phyloP scores from a whole-genome alignment of 1,140 invertebrate species.

The Venustaconcha ellipsiformis region DNA sequence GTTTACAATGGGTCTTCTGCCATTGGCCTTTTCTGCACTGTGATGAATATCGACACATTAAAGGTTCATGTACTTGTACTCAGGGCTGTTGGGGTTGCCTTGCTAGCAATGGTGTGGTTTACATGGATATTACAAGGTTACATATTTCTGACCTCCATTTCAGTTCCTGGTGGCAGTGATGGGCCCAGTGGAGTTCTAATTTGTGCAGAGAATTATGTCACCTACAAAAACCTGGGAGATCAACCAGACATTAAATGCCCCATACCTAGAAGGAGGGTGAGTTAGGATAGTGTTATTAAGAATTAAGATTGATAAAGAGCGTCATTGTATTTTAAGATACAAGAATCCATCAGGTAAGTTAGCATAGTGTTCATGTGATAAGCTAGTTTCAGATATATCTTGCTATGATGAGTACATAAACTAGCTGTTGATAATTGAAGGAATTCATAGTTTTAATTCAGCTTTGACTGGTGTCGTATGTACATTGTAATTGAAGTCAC shows the following conservation, averaged over 20 bases:
- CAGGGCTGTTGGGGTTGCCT: neutral
- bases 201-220: constrained; percentile 99
- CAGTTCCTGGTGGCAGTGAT: constrained; percentile 89
- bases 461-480: too few relatives aligned
- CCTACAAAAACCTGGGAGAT: constrained; percentile 99
- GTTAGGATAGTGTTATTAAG: constrained; percentile 16
- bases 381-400: too few relatives aligned
- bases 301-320: too few relatives aligned
- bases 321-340: too few relatives aligned
- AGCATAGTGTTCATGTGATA: too few relatives aligned
- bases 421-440: too few relatives aligned
- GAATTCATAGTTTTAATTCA: too few relatives aligned
- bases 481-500: too few relatives aligned
- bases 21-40: neutral
- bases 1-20: neutral
- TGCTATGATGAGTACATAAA: too few relatives aligned
- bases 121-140: too few relatives aligned
- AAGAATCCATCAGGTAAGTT: too few relatives aligned
- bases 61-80: neutral
- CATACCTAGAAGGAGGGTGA: constrained; percentile 90
- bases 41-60: neutral
- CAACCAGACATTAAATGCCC: constrained; percentile 99
- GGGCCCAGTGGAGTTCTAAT: constrained; percentile 98
- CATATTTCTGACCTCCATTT: constrained; percentile 27
- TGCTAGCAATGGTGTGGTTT: too few relatives aligned